Base-by-base conservation (phyloP, 1,140 invertebrate species). In the Drosophila mojavensis region DNA sequence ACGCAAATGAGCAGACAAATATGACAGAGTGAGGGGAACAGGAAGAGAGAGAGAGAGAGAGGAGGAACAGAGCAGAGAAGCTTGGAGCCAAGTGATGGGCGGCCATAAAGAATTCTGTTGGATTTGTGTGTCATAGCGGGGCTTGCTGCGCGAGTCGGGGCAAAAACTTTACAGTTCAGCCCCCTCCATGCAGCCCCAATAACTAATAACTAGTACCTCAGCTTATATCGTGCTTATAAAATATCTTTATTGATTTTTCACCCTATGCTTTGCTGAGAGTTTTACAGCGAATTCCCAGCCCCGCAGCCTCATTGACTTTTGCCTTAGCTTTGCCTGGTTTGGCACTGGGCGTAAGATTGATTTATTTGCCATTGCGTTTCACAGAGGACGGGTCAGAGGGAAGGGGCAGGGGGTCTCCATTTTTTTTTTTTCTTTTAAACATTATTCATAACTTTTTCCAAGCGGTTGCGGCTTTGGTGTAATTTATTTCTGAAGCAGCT, bases 391-490 rank as follows among this genome's bases (percentile, higher is more conserved):
- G 28, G 6, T 10, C 48, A 26, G 50, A 26, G 2, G 15, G 11
- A 36, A 0, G 54, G 13, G 20, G 24, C 3, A 55, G 4, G 39
- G 54, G 64, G 33, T 79, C 68, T 54, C 63, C 56, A 64, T 65
- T 75, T 79, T 69, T 50, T 24, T 24, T 24, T 20, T 20, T 20
- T n/a, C n/a, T 20, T 20, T 24, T 1, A 63, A 66, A 70, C 84
- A 88, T 88, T 89, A 83, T 89, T 88, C 83, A 88, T 88, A 88
- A 88, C 84, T 88, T 88, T 85, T 79, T 67, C 59, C 62, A 68
- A 78, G 64, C 45, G 65, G 47, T 28, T 68, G 70, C 33, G 63
- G 50, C 77, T 72, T 60, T 67, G 60, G 68, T 69, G 81, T 76
- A 86, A 86, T 82, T 86, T 86, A 86, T 86, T 82, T 79, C 74